These are phyloP conservation scores for Apodemia mormo DNA, from an alignment of 2,888 invertebrate species.

Conservation along the genomic window DNA sequence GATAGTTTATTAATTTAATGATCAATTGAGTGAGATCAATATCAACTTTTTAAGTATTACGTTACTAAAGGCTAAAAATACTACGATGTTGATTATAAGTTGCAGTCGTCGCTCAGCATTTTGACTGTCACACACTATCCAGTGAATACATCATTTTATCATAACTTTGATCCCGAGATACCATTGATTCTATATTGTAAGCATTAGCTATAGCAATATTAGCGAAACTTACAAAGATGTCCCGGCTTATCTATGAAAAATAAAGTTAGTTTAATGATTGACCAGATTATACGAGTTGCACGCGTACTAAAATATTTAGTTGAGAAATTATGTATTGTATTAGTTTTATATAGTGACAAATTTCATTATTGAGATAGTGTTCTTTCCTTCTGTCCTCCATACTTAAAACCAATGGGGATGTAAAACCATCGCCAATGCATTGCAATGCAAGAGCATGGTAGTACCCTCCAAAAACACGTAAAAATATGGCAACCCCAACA, in stretches of 20 bases:
- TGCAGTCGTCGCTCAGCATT: background rate
- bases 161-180: background rate
- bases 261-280: no score
- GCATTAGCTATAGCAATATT: no score
- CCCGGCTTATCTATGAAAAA: no score
- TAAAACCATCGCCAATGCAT: constrained; percentile 2
- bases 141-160: no score
- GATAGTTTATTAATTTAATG: no score
- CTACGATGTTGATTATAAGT: background rate
- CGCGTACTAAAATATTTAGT: no score
- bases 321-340: no score
- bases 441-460: background rate
- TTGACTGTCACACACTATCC: background rate
- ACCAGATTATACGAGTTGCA: no score
- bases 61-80: background rate
- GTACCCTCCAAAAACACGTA: constrained; percentile 14
- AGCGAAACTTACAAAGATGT: no score
- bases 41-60: background rate
- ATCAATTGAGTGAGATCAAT: background rate
- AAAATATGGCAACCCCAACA: constrained; percentile 18
- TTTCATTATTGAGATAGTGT: background rate
- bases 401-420: constrained; percentile 2
- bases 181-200: background rate
- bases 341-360: background rate
- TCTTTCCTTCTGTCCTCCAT: background rate